These are phyloP conservation scores for Ornithoptera priamus DNA, from an alignment of 2,888 invertebrate species.

Conservation along the genomic window DNA sequence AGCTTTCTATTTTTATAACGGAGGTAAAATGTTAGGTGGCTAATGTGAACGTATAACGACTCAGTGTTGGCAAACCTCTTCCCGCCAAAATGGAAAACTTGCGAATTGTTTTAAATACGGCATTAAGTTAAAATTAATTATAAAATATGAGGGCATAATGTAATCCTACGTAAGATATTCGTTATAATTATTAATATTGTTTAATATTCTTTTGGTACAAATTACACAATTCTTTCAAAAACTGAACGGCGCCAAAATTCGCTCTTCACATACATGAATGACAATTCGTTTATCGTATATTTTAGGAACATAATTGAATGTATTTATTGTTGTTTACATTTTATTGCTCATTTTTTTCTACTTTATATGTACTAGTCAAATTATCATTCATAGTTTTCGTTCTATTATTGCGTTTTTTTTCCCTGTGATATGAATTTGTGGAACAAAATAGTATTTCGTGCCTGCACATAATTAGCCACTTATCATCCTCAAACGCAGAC, in stretches of 20 bases:
- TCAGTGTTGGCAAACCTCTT: constrained; percentile 31
- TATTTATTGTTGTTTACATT: constrained; percentile 44
- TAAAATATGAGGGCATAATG: constrained; percentile 18
- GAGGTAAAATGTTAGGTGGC: constrained; percentile 67
- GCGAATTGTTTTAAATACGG: constrained; percentile 5
- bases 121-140: constrained; percentile 1
- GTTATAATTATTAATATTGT: constrained; percentile 12
- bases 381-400: constrained; percentile 52
- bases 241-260: not conserved
- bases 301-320: constrained; percentile 20
- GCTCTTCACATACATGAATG: no score
- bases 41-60: constrained; percentile 51
- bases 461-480: constrained; percentile 61
- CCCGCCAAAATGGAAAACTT: not conserved
- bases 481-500: constrained; percentile 59
- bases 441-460: constrained; percentile 58
- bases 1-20: constrained; percentile 70
- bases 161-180: constrained; percentile 19
- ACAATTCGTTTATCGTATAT: not conserved
- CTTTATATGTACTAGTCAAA: constrained; percentile 68
- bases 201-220: constrained; percentile 20
- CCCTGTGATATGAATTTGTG: constrained; percentile 72
- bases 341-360: constrained; percentile 45
- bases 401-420: constrained; percentile 55
- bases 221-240: constrained; percentile 3